Evolutionary conservation across 2,797 vertebrate genomes (phyloP).

Genomic region (Sternotherus odoratus): DNA sequence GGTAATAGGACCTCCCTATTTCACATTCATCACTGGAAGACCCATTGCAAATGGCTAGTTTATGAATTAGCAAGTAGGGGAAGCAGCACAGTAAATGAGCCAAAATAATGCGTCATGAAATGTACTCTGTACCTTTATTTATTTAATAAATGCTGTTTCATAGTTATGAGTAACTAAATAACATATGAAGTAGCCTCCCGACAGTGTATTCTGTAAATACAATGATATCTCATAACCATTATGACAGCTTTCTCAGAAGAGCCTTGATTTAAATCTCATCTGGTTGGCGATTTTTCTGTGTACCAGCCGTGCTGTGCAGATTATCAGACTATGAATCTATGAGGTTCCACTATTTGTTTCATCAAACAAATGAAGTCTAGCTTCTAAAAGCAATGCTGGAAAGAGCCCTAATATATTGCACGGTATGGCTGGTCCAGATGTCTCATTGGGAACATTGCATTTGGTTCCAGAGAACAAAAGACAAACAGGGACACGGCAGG

Average conservation of each 20-base stretch:
- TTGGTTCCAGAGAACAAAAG: background rate
- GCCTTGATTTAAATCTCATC: background rate
- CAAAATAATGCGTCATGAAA: background rate
- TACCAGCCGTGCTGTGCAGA: background rate
- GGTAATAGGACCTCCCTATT: background rate
- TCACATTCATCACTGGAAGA: background rate
- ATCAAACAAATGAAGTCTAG: background rate
- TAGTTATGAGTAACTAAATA: background rate
- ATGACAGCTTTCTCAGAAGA: background rate
- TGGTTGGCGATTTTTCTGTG: background rate
- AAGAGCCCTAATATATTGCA: background rate
- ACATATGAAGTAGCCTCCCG: background rate
- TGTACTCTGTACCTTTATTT: background rate
- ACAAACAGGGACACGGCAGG: background rate
- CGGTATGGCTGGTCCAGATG: background rate
- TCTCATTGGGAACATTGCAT: background rate
- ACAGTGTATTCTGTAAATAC: background rate
- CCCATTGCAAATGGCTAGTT: background rate
- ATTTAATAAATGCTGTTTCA: background rate
- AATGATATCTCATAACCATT: background rate
- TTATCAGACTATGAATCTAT: background rate
- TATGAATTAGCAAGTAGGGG: background rate
- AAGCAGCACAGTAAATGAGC: background rate
- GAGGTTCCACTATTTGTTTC: background rate
- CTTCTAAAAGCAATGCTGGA: background rate